Conservation (phyloP, 2,797 vertebrate genomes). For the Tadarida brasiliensis region DNA sequence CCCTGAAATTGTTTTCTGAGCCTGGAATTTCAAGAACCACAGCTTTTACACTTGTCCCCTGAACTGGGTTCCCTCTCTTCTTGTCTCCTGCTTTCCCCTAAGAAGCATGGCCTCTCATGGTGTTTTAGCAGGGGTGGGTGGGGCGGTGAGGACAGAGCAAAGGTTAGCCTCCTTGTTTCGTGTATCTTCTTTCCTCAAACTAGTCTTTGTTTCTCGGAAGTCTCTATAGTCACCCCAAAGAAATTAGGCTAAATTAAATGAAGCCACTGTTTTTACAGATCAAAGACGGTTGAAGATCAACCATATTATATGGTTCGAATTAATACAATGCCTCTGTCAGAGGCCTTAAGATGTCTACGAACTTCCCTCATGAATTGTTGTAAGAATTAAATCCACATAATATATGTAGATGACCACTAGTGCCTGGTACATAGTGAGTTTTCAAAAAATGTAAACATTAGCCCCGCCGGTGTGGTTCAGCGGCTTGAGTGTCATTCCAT, state of each 20-base stretch:
- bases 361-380: neutral
- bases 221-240: neutral
- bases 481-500: no score
- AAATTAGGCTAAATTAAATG: constrained; percentile 43
- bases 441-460: constrained; percentile 9
- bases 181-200: constrained; percentile 19
- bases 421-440: neutral
- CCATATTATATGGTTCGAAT: neutral
- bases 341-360: neutral
- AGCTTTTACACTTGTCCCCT: neutral
- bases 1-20: constrained; percentile 7
- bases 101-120: neutral
- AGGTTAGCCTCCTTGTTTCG: neutral
- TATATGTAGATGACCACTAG: neutral
- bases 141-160: neutral
- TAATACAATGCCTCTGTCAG: neutral
- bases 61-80: neutral
- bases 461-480: no score
- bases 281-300: neutral
- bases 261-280: constrained; percentile 40
- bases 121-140: neutral
- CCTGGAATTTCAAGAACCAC: neutral
- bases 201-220: neutral
- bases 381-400: neutral
- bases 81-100: neutral